Evolutionary conservation across 2,888 invertebrate genomes (phyloP), one percentile per base, ranked within the genome.

Genomic region (Lucinisca nassula): DNA sequence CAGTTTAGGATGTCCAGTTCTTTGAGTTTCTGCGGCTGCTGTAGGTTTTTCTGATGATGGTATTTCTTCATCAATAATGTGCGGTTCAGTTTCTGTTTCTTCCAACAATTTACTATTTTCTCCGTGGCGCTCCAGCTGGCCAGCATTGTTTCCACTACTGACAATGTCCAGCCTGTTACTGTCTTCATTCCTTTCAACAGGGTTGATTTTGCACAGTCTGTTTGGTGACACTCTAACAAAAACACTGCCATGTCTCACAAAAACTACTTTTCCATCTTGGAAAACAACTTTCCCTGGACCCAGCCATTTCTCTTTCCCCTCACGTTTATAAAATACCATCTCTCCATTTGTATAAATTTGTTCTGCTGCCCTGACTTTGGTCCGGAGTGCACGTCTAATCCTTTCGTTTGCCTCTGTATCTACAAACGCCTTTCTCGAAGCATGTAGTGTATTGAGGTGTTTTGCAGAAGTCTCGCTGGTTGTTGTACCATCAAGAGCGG

Each of bases 171-270:
- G 32, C 3, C 6, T 3, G 4, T 30, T 67, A 2, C 12, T 27
- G 17, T 67, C 51, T 67, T 4, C 17, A 24, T 67, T 6, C 10
- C 17, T 67, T 3, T 35, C 12, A 8, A 67, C 17, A 35, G 67
- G 67, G 2, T 6, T 35, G 21, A n/a, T 17, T 72, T 72, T 80
- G 21, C 79, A 21, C 6, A 92, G 78, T 85, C 90, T 88, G 75
- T 92, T 92, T n/a, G 90, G 91, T 0, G 90, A 92, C n/a, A 91
- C 87, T 40, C 91, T 73, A 0, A 92, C 90, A 90, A 92, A 92
- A 1, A 85, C 82, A 32, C 84, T 88, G 35, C 67, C 67, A 67
- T 67, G 67, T 21, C 67, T 67, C 17, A 67, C 67, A 67, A 67
- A 67, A 1, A 67, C 67, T 4, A 92, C 89, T 84, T 91, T 92